phyloP scores from a whole-genome alignment of 2,888 invertebrate genomes.

The Iphiclides podalirius region DNA sequence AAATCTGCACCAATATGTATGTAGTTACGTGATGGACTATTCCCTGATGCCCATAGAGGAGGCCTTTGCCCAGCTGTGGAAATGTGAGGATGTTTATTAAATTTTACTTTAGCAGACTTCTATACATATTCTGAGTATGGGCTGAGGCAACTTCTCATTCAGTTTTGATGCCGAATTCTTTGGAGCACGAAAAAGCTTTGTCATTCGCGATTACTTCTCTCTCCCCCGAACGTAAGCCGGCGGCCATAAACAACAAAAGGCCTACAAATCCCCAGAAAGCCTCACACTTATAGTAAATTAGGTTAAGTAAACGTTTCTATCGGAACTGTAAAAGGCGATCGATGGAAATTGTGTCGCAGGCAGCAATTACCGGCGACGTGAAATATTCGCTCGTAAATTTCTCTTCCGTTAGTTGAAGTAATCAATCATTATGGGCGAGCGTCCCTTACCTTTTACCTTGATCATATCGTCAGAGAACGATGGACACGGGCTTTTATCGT shows the following conservation, averaged over 20 bases:
- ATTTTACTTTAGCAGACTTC: too few relatives aligned
- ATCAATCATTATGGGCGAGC: slow-evolving; percentile 21
- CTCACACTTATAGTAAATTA: slow-evolving; percentile 2
- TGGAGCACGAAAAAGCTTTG: too few relatives aligned
- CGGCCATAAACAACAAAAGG: background rate
- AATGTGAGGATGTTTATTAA: too few relatives aligned
- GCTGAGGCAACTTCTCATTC: too few relatives aligned
- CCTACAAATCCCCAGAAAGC: slow-evolving; percentile 1
- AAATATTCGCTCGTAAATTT: slow-evolving; percentile 17
- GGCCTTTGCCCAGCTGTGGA: too few relatives aligned
- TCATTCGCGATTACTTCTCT: too few relatives aligned
- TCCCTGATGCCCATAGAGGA: too few relatives aligned
- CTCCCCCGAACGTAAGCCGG: background rate
- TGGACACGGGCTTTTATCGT: slow-evolving; percentile 18
- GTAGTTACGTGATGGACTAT: too few relatives aligned
- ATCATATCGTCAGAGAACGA: slow-evolving; percentile 13
- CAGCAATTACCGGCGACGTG: background rate
- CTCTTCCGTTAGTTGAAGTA: slow-evolving; percentile 8
- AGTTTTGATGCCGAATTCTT: too few relatives aligned
- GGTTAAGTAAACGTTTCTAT: slow-evolving; percentile 11
- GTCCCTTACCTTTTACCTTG: slow-evolving; percentile 20
- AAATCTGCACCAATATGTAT: too few relatives aligned
- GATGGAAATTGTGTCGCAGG: slow-evolving; percentile 6
- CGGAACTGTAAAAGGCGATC: background rate
- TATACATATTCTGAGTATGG: too few relatives aligned